Conservation (phyloP, 1,140 invertebrate genomes). For the Formica selysi region DNA sequence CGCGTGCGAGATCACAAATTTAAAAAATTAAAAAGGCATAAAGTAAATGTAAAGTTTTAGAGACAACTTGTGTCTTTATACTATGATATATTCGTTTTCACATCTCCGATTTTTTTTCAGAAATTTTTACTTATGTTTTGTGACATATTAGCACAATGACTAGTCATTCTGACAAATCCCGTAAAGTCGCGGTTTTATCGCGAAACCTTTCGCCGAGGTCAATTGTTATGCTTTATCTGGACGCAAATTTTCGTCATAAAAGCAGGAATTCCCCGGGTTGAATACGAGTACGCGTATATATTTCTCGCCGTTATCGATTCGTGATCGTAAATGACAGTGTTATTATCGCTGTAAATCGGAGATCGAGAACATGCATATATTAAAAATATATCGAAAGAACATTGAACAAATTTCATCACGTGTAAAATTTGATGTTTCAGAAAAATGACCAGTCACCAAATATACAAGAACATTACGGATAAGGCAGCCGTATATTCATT, state of each 20-base stretch:
- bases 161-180: neutral
- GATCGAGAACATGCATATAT: neutral
- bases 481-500: neutral
- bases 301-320: neutral
- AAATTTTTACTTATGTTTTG: neutral
- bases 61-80: neutral
- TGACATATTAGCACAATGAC: neutral
- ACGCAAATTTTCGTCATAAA: constrained; percentile 32
- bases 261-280: constrained; percentile 9
- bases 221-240: constrained; percentile 25
- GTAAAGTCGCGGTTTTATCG: constrained; percentile 5
- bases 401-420: constrained; percentile 1
- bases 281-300: neutral
- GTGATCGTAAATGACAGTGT: neutral
- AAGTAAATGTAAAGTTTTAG: neutral
- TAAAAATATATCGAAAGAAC: neutral
- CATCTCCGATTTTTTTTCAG: neutral
- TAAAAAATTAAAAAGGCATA: neutral
- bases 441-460: neutral
- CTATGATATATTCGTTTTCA: neutral
- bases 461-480: neutral
- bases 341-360: constrained; percentile 8
- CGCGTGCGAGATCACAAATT: neutral
- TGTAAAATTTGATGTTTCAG: neutral
- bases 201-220: neutral